Evolutionary conservation across 2,888 invertebrate genomes (phyloP).

Genomic region (Pachydiplax longipennis): DNA sequence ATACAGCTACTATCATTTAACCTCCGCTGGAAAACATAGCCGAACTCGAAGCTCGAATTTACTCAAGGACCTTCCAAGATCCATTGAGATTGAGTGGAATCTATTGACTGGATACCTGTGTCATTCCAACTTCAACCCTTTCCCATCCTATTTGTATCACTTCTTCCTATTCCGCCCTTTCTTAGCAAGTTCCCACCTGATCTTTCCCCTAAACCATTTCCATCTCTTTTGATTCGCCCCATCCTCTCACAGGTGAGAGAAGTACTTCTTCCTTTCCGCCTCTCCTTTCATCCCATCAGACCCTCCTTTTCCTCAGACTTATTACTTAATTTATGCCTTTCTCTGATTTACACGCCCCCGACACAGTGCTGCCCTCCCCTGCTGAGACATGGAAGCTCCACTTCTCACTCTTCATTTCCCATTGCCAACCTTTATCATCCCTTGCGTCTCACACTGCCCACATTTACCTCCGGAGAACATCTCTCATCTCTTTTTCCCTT

Average conservation of each 20-base stretch:
- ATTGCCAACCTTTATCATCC: neutral
- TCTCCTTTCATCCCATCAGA: neutral
- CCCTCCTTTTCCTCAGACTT: neutral
- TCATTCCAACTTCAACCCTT: too few relatives aligned
- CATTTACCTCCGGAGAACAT: neutral
- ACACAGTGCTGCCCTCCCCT: conserved; percentile 24
- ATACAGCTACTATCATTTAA: too few relatives aligned
- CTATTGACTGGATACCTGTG: too few relatives aligned
- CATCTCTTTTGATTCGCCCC: neutral
- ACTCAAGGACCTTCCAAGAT: too few relatives aligned
- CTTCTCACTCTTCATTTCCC: conserved; percentile 15
- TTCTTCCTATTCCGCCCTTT: too few relatives aligned
- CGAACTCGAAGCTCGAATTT: too few relatives aligned
- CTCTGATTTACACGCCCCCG: conserved; percentile 29
- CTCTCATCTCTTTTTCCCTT: neutral
- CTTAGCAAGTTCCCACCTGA: too few relatives aligned
- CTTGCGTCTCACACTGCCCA: neutral
- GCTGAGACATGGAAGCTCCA: conserved; percentile 36
- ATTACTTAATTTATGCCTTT: conserved; percentile 39
- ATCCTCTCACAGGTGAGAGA: neutral
- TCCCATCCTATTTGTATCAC: too few relatives aligned
- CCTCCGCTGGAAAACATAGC: too few relatives aligned
- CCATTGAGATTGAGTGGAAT: too few relatives aligned
- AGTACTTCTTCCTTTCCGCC: neutral
- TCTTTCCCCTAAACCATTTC: too few relatives aligned